phyloP scores from a whole-genome alignment of 92 coral and sea anemone genomes.

The Pocillopora meandrina region DNA sequence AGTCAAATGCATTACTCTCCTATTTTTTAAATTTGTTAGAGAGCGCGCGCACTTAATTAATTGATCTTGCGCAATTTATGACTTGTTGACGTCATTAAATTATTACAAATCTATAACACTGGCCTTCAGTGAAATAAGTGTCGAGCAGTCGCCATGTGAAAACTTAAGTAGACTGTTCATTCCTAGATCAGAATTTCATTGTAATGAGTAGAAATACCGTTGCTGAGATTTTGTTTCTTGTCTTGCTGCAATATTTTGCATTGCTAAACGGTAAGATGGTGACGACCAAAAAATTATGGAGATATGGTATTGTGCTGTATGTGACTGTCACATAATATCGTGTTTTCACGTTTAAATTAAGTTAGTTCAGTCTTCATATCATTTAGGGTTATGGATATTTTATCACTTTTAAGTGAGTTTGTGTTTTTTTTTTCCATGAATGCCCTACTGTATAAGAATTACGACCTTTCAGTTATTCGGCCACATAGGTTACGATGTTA shows the following conservation, averaged over 20 bases:
- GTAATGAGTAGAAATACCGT: not conserved
- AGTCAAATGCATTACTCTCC: too few relatives aligned
- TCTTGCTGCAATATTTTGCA: not conserved
- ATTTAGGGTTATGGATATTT: too few relatives aligned
- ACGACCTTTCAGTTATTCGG: too few relatives aligned
- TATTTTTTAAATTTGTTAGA: too few relatives aligned
- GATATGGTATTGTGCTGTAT: not conserved
- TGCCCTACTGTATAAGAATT: too few relatives aligned
- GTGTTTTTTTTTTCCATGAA: too few relatives aligned
- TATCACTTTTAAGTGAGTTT: too few relatives aligned
- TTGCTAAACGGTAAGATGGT: not conserved
- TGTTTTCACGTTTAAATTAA: too few relatives aligned
- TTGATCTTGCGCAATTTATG: not conserved
- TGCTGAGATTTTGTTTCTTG: conserved; percentile 2
- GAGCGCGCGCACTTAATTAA: not conserved
- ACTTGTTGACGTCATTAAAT: not conserved
- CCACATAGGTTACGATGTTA: too few relatives aligned
- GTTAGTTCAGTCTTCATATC: too few relatives aligned
- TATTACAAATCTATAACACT: not conserved
- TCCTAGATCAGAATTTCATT: not conserved
- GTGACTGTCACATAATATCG: too few relatives aligned
- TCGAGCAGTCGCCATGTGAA: not conserved
- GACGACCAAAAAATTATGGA: not conserved
- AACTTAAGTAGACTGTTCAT: not conserved
- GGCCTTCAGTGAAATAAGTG: not conserved